A percentile compares a stretch with the other conserved stretches of the same genome.
Conservation (phyloP, 2,888 invertebrate genomes). For the Scaptomyza tumidula region DNA sequence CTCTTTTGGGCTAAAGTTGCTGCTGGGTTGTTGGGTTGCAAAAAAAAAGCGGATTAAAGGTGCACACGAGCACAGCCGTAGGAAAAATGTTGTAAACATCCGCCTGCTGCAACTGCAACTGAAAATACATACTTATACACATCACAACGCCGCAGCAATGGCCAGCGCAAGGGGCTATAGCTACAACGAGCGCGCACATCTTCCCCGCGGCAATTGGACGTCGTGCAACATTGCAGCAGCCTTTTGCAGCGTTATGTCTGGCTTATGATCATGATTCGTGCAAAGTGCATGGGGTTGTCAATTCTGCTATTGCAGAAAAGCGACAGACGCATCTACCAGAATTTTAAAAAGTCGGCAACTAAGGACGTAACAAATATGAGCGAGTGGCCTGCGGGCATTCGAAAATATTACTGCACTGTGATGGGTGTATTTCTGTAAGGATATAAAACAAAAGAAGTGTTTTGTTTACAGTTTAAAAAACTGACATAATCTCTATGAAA, state of each 20-base stretch:
- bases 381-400: constrained; percentile 71
- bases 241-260: constrained; percentile 57
- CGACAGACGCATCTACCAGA: constrained; percentile 68
- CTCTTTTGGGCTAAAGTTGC: constrained; percentile 53
- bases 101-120: constrained; percentile 83
- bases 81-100: constrained; percentile 81
- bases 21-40: constrained; percentile 43
- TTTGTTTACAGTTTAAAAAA: constrained; percentile 60
- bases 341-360: constrained; percentile 82
- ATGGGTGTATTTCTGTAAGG: neutral
- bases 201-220: constrained; percentile 76
- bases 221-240: constrained; percentile 72
- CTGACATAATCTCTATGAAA: constrained; percentile 33
- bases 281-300: constrained; percentile 22
- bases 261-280: constrained; percentile 67
- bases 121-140: constrained; percentile 69
- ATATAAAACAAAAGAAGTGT: neutral
- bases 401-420: constrained; percentile 69
- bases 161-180: constrained; percentile 51
- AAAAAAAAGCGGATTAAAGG: constrained; percentile 79
- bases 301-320: constrained; percentile 41
- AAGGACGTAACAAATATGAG: constrained; percentile 78
- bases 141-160: constrained; percentile 44
- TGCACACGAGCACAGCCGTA: constrained; percentile 77
- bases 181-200: constrained; percentile 72